Conservation (phyloP, 2,888 invertebrate genomes). For the Schrankia costaestrigalis region DNA sequence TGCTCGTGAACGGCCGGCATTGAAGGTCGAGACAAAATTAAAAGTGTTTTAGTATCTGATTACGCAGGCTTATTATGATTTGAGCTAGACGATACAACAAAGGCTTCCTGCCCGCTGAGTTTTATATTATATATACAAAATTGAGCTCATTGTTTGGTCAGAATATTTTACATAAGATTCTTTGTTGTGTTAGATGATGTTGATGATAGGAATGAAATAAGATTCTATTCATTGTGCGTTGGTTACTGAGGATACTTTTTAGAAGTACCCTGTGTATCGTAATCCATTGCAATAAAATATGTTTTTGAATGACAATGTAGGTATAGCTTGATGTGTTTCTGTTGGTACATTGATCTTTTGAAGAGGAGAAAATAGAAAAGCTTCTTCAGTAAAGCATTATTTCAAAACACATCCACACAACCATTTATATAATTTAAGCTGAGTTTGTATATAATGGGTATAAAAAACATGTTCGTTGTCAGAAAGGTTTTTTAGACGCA, state of each 20-base stretch:
- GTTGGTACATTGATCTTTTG: too few relatives aligned
- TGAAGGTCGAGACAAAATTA: conserved; percentile 76
- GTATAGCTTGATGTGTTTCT: too few relatives aligned
- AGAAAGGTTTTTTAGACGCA: too few relatives aligned
- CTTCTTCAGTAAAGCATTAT: too few relatives aligned
- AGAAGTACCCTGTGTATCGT: too few relatives aligned
- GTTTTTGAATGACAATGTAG: too few relatives aligned
- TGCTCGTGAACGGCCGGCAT: conserved; percentile 68
- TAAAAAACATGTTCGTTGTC: too few relatives aligned
- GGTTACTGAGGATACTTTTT: not conserved
- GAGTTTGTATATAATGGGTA: too few relatives aligned
- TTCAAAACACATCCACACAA: too few relatives aligned
- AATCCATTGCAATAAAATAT: too few relatives aligned
- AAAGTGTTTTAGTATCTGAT: conserved; percentile 78
- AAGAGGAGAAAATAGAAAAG: too few relatives aligned
- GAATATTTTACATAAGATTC: conserved; percentile 18
- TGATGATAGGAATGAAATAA: conserved; percentile 14
- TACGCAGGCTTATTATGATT: conserved; percentile 65
- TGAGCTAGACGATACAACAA: conserved; percentile 48
- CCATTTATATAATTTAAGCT: too few relatives aligned
- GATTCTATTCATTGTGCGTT: conserved; percentile 1
- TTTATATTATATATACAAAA: conserved; percentile 38
- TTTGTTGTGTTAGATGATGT: conserved; percentile 19
- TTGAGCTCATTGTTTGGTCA: conserved; percentile 32
- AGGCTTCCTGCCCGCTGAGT: conserved; percentile 53